Evolutionary conservation across 2,888 invertebrate genomes (phyloP), one percentile per base, ranked within the genome.

Genomic region (Chrysolina haemoptera): DNA sequence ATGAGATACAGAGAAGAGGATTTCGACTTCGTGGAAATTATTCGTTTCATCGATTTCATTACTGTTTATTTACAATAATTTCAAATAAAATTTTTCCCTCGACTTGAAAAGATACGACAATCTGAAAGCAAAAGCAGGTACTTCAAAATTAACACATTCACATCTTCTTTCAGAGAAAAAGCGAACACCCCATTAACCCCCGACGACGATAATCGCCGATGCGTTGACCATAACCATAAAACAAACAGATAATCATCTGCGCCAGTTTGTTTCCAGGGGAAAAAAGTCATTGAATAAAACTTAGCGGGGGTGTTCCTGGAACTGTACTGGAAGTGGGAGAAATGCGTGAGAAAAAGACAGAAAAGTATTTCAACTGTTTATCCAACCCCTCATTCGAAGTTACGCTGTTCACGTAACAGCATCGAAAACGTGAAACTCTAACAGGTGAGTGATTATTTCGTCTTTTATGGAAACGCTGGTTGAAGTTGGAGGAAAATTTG

Each of bases 341-440:
- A 71, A 78, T 64, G 72, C 73, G 75, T 64, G 71, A 79, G 79
- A 83, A 78, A 77, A 81, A 76, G 82, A 80, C 1, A 79, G 79
- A 82, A 83, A 83, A 82, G 78, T 53, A 67, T 67, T 67, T 67
- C 53, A 67, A 67, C 67, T 20, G 53, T 53, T 67, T 67, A 53
- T 53, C 40, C 80, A 75, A 81, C 77, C 81, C 78, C 78, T 79
- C 86, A 86, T 84, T 86, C 79, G 76, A 80, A 84, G 83, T 82
- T 81, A 76, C 83, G 84, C 83, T 83, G 83, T 81, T 78, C 80
- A 77, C 78, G 80, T 79, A 81, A 80, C 75, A 81, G 80, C 82
- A 82, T 79, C 83, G 75, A 76, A 73, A 59, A 46, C 66, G 73
- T 70, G 70, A 67, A 74, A 74, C 50, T 70, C 75, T 75, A 76